Base-by-base conservation (phyloP, 1,140 invertebrate species). In the Diprion similis region DNA sequence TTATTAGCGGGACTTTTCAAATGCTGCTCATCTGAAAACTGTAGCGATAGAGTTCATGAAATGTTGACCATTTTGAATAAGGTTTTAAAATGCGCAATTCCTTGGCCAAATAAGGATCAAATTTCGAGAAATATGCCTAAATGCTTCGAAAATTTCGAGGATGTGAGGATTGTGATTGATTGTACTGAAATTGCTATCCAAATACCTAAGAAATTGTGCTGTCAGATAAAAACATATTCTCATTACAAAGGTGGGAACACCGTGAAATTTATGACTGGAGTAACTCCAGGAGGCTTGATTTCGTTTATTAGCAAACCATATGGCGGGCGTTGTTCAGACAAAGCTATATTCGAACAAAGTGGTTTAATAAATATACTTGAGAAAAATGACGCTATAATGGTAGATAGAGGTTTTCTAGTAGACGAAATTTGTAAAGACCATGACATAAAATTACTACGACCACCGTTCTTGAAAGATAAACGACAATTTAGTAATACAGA, bases 191-290 rank as follows among this genome's bases (percentile, higher is more conserved):
- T 80, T 18, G 66, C 48, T 18, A 72, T 81, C 10, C 65, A 81
- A 67, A 73, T 46, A 45, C 73, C 75, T n/a, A 76, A 77, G 65
- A 79, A 76, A 69, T 70, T 77, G 19, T 73, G 76, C 51, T 78
- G 77, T 24, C 69, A 76, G 71, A 65, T 79, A 47, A 71, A 71
- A 59, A 81, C 80, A 13, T 82, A 78, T 73, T 83, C 80, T 1
- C 73, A 78, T 65, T 83, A 83, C 69, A 83, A 85, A 78, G 71
- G 78, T 65, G 66, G 78, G 70, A 77, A 79, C 47, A 86, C 81
- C 18, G 68, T 79, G n/a, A 84, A 86, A 76, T 78, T 78, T 72
- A 75, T 85, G 69, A 78, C 82, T 18, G 79, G 75, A n/a, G n/a
- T n/a, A n/a, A n/a, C n/a, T n/a, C n/a, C n/a, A n/a, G n/a, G n/a